Percentiles rank a stretch among this genome's conserved stretches.
These are phyloP conservation scores for Tarsius wallacei DNA, from an alignment of 2,797 vertebrate genomes.

Conservation along the genomic window DNA sequence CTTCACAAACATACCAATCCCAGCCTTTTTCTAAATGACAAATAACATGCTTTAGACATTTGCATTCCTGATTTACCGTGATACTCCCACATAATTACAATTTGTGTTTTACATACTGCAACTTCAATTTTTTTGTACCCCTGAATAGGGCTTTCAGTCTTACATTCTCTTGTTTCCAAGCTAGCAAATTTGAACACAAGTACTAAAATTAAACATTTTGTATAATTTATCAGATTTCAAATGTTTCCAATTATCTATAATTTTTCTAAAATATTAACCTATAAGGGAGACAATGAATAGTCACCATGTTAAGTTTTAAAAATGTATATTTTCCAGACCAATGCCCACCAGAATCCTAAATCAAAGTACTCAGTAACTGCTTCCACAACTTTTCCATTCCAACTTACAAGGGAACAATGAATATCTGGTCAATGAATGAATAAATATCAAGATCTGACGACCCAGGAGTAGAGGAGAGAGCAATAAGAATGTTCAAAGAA, in stretches of 20 bases:
- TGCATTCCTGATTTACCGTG: neutral
- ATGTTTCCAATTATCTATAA: neutral
- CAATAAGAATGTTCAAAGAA: neutral
- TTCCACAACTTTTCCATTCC: neutral
- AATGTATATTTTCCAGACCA: neutral
- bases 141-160: neutral
- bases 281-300: neutral
- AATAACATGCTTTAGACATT: conserved; percentile 58
- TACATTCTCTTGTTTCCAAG: conserved; percentile 24
- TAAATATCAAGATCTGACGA: neutral
- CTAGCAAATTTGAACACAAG: neutral
- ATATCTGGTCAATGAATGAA: neutral
- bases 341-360: neutral
- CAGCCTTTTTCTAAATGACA: conserved; percentile 89
- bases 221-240: conserved; percentile 7
- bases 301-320: neutral
- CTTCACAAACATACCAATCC: conserved; percentile 96
- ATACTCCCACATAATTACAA: neutral
- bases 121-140: neutral
- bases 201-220: conserved; percentile 23
- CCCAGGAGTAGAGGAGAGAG: neutral
- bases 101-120: neutral
- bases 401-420: neutral
- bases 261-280: conserved; percentile 44
- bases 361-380: neutral